Evolutionary conservation across 2,797 vertebrate species (phyloP), one percentile per base, ranked within the genome.

Genomic region (Argentina silus): DNA sequence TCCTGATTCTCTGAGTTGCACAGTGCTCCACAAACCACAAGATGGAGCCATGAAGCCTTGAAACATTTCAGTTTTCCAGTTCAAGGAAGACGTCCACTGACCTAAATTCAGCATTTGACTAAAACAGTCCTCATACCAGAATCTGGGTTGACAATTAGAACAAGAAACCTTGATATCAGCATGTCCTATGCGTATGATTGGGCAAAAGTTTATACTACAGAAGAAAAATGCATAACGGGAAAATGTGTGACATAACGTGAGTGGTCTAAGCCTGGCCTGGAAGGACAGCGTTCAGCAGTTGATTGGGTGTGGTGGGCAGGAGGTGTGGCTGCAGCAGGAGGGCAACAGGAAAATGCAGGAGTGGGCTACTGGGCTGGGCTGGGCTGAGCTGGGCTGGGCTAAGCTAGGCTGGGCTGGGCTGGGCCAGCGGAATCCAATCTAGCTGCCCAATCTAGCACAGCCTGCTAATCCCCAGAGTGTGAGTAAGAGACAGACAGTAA

Each of bases 31-130:
- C 21, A 0, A 4, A 75, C 84, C 90, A 91, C 87, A 82, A 88
- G 90, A 87, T 85, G 91, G 88, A 67, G 89, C 88, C 78, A 79
- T 57, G 27, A 73, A 64, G 74, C 70, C 79, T 66, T 53, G 9
- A 48, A 72, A 77, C 48, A 42, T 36, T 71, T 53, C 12, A 1
- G 17, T 43, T 50, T 12, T 19, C 53, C 3, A 6, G 7, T 4
- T 36, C 11, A 14, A 6, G 68, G 21, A 69, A 12, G 4, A 0
- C 1, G 67, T 57, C 65, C 43, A 77, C 66, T 89, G 82, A 86
- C 78, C 78, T 51, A 80, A 42, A 84, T 78, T 77, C 6, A 48
- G 61, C 3, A 70, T 15, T 17, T 36, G 19, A n/a, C 1, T 7
- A 14, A 27, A 7, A 78, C 27, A 77, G 67, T 64, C n/a, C 10